Conservation (phyloP, 2,797 vertebrate genomes). For the Mycteria americana region DNA sequence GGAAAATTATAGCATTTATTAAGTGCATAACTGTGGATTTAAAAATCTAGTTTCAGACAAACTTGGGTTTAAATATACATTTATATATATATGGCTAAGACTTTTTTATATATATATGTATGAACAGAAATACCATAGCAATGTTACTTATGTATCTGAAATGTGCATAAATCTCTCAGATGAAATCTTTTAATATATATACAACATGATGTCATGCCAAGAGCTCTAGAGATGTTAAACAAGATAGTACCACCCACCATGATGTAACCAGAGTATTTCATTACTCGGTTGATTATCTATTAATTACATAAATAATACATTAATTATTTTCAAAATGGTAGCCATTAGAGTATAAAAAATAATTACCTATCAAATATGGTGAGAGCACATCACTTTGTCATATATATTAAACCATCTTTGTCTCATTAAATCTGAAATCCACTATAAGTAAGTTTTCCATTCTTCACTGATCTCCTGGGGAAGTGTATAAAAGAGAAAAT, state of each 20-base stretch:
- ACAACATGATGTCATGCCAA: not conserved
- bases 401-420: slow-evolving; percentile 46
- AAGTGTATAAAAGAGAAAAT: slow-evolving; percentile 59
- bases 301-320: slow-evolving; percentile 51
- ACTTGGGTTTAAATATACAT: not conserved
- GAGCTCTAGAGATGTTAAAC: not conserved
- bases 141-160: not conserved
- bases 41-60: not conserved
- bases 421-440: slow-evolving; percentile 65
- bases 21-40: not conserved
- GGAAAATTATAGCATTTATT: not conserved
- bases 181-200: not conserved
- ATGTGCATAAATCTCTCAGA: not conserved
- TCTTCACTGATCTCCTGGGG: slow-evolving; percentile 59
- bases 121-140: not conserved
- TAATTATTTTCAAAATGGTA: slow-evolving; percentile 54
- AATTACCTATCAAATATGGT: slow-evolving; percentile 39
- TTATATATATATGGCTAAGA: not conserved
- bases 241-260: not conserved
- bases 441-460: slow-evolving; percentile 55
- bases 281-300: slow-evolving; percentile 12
- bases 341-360: slow-evolving; percentile 55
- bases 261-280: not conserved
- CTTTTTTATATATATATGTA: not conserved
- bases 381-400: slow-evolving; percentile 18